A percentile compares a stretch with the other conserved stretches of the same genome.
Conservation (phyloP, 1,140 invertebrate species). For the Drosophila bocki region DNA sequence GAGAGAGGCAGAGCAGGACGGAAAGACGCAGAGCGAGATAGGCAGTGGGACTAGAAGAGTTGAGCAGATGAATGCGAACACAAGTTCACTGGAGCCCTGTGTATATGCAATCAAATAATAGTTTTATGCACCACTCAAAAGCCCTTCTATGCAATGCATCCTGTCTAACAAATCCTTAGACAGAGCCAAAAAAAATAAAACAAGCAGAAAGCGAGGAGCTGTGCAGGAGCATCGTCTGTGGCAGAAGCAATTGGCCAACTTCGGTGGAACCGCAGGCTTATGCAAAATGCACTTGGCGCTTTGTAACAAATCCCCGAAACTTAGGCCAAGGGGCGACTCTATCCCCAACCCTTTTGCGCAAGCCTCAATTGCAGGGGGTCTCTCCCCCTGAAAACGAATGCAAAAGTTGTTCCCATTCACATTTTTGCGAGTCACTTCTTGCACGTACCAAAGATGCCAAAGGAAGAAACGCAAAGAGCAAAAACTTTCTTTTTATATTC, state of each 20-base stretch:
- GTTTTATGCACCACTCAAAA: slow-evolving; percentile 51
- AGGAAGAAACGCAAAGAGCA: slow-evolving; percentile 44
- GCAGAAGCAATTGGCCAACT: slow-evolving; percentile 30
- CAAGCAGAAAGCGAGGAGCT: neutral
- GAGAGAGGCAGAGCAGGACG: neutral
- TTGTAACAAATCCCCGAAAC: slow-evolving; percentile 53
- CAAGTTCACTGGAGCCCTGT: slow-evolving; percentile 15
- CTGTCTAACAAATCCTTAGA: slow-evolving; percentile 35
- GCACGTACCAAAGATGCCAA: slow-evolving; percentile 67
- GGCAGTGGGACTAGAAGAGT: neutral
- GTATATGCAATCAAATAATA: slow-evolving; percentile 54
- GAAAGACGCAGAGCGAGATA: neutral
- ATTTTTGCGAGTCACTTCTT: slow-evolving; percentile 45
- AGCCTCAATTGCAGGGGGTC: slow-evolving; percentile 33
- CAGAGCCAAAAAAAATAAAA: neutral
- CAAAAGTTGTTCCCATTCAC: slow-evolving; percentile 49
- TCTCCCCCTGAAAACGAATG: slow-evolving; percentile 49
- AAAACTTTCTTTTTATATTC: slow-evolving; percentile 52
- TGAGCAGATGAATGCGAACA: slow-evolving; percentile 29
- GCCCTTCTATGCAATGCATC: slow-evolving; percentile 32
- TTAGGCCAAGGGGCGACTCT: neutral
- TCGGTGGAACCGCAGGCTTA: slow-evolving; percentile 63
- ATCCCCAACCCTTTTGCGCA: slow-evolving; percentile 10
- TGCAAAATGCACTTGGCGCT: slow-evolving; percentile 77
- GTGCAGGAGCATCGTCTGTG: slow-evolving; percentile 15